Evolutionary conservation across 2,888 invertebrate species (phyloP).

Genomic region (Cerastis leucographa): DNA sequence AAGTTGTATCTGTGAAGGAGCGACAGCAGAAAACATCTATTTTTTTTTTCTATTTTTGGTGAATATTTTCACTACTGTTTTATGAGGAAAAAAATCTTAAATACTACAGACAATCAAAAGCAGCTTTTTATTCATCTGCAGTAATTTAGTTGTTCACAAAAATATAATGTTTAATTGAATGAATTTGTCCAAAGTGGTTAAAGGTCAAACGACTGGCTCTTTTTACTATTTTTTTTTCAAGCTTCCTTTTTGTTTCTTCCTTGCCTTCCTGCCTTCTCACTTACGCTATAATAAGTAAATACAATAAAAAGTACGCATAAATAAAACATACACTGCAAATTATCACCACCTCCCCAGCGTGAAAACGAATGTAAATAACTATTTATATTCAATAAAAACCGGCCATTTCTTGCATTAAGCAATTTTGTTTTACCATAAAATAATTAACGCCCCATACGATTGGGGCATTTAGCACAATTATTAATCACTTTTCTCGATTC

Average conservation of each 20-base stretch:
- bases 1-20: conserved; percentile 81
- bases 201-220: not conserved
- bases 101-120: not conserved
- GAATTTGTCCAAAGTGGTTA: not conserved
- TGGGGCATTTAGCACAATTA: conserved; percentile 67
- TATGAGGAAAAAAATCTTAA: not conserved
- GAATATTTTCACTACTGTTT: not conserved
- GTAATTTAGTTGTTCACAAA: not conserved
- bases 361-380: conserved; percentile 65
- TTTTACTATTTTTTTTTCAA: not conserved
- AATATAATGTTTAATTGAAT: not conserved
- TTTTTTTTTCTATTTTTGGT: not conserved
- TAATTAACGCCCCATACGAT: conserved; percentile 63
- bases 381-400: conserved; percentile 62
- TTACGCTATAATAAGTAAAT: conserved; percentile 29
- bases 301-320: conserved; percentile 39
- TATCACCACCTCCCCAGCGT: conserved; percentile 52
- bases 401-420: conserved; percentile 60
- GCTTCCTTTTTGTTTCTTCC: no score
- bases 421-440: conserved; percentile 69
- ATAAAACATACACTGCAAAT: conserved; percentile 52
- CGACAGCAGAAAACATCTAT: conserved; percentile 68
- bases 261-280: not conserved
- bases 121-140: not conserved
- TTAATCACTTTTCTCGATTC: conserved; percentile 69